Percentiles rank a stretch among this genome's conserved stretches.
These are phyloP conservation scores for Trachelus stipa DNA, from an alignment of 2,888 invertebrate species.

Conservation along the genomic window DNA sequence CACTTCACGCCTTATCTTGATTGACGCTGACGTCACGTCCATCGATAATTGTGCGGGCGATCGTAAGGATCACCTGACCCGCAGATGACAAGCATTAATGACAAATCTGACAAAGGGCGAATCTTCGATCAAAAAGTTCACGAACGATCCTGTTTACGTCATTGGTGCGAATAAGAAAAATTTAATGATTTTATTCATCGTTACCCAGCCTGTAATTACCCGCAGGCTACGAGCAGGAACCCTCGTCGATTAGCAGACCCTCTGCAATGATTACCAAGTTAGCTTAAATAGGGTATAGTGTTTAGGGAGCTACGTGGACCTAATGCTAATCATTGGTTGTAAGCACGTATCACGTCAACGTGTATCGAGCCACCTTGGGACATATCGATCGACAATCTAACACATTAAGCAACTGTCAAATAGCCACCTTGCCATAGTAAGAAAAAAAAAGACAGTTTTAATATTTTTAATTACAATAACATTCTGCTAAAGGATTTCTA, in stretches of 20 bases:
- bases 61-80: background rate
- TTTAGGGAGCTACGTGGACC: constrained; percentile 56
- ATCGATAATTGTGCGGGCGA: background rate
- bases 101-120: background rate
- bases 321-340: constrained; percentile 42
- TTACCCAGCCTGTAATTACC: constrained; percentile 63
- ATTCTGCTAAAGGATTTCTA: background rate
- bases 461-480: background rate
- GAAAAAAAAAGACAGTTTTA: background rate
- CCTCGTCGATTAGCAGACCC: constrained; percentile 52
- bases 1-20: too few species aligned
- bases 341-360: constrained; percentile 1
- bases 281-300: constrained; percentile 62
- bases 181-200: constrained; percentile 64
- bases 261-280: constrained; percentile 62
- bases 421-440: background rate
- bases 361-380: background rate
- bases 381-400: background rate
- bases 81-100: background rate
- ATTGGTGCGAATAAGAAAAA: constrained; percentile 41
- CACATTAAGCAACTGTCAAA: background rate
- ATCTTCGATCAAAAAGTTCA: background rate
- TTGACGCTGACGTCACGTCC: too few species aligned
- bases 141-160: background rate
- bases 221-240: constrained; percentile 51